Conservation (phyloP, 2,888 invertebrate species). For the Scaptodrosophila latifasciaeformis region DNA sequence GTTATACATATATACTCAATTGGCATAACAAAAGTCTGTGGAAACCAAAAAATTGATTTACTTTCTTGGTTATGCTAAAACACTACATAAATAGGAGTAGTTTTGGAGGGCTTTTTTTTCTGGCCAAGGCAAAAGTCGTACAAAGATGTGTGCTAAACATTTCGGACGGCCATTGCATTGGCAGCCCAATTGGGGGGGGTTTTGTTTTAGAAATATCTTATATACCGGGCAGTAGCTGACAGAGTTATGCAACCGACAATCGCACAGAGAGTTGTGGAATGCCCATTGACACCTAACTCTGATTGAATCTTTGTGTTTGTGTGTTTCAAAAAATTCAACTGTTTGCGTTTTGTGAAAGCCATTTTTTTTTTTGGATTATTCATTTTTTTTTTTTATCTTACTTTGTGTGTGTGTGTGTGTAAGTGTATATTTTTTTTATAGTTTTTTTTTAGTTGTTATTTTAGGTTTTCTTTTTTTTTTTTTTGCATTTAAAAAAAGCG, state of each 20-base stretch:
- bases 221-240: slow-evolving; percentile 70
- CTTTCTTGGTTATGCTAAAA: slow-evolving; percentile 32
- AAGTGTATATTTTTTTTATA: slow-evolving; percentile 30
- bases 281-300: slow-evolving; percentile 71
- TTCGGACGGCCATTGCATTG: slow-evolving; percentile 66
- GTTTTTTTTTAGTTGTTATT: slow-evolving; percentile 21
- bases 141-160: slow-evolving; percentile 59
- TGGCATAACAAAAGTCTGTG: slow-evolving; percentile 29
- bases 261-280: slow-evolving; percentile 60
- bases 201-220: slow-evolving; percentile 1
- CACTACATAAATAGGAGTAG: slow-evolving; percentile 34
- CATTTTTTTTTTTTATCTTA: slow-evolving; percentile 19
- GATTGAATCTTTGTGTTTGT: slow-evolving; percentile 64
- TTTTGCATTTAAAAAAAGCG: slow-evolving; percentile 60
- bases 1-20: no score
- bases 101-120: neutral
- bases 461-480: slow-evolving; percentile 26
- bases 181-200: slow-evolving; percentile 31
- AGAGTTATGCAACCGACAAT: slow-evolving; percentile 73
- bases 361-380: slow-evolving; percentile 33
- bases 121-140: slow-evolving; percentile 65
- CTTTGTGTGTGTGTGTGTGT: slow-evolving; percentile 28
- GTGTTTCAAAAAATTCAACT: slow-evolving; percentile 21
- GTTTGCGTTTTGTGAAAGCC: slow-evolving; percentile 44
- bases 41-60: slow-evolving; percentile 18